Base-by-base conservation (phyloP, 2,113 vertebrate species). In the Channa argus region DNA sequence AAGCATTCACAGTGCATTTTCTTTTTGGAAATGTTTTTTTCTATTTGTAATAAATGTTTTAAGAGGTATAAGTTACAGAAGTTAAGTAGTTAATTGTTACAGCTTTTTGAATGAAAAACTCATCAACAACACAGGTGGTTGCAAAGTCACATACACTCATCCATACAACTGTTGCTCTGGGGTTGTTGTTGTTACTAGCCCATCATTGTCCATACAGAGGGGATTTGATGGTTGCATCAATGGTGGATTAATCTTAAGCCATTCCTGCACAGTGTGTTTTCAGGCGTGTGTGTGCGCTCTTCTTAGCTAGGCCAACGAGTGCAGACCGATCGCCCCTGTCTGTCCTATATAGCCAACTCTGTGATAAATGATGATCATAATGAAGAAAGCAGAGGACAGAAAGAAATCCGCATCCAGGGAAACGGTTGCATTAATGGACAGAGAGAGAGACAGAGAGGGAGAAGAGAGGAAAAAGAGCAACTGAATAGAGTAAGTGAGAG, bases 181-280 rank as follows among this genome's bases (percentile, higher is more conserved):
- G 70, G 71, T 64, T 79, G 79, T 86, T 79, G 79, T 86, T 79
- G 58, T 75, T 80, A 83, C 63, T 55, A 64, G 70, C 52, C 71
- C 54, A 3, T 62, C 63, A 37, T 86, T 84, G 80, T 86, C 71
- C 51, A 62, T 8, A 60, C 34, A 61, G 69, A 79, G 61, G 44
- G 68, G 63, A 53, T 61, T 83, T 78, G 60, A 67, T 34, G 50
- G 53, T 92, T 78, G 64, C 67, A 73, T 86, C 82, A 87, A 70
- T 77, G 83, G 85, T 85, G 56, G 73, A 87, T 84, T 63, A 88
- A 73, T 74, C 88, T 88, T 75, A 55, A 85, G 73, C 82, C 65
- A 4, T 82, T 76, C 38, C 58, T 64, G 63, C 68, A 51, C 74
- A 65, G 72, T 71, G 79, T 86, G 84, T 85, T 83, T 84, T 78